Conservation (phyloP, 2,113 vertebrate species). For the Pelodiscus sinensis region DNA sequence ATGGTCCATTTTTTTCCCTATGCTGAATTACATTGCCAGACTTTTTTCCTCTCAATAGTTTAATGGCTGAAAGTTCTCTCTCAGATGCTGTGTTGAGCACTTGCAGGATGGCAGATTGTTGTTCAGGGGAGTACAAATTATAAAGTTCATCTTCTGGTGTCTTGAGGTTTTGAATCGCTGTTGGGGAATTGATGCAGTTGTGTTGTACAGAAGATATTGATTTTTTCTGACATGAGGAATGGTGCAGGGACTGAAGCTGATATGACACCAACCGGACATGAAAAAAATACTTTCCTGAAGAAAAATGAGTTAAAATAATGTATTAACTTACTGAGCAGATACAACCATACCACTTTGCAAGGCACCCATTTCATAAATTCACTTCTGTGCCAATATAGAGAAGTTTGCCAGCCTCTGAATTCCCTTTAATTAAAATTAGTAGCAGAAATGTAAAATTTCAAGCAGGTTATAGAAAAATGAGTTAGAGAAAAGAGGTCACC, state of each 20-base stretch:
- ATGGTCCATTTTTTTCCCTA: conserved; percentile 78
- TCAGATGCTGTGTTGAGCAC: conserved; percentile 77
- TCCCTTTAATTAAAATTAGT: not conserved
- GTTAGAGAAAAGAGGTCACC: not conserved
- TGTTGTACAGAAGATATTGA: conserved; percentile 54
- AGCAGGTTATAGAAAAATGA: not conserved
- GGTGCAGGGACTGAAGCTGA: conserved; percentile 55
- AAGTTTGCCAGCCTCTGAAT: not conserved
- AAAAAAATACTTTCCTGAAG: conserved; percentile 52
- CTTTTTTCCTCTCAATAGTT: conserved; percentile 80
- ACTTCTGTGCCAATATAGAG: not conserved
- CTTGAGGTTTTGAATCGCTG: not conserved
- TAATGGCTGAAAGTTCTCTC: conserved; percentile 75
- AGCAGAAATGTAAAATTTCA: not conserved
- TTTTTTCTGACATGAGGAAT: conserved; percentile 77
- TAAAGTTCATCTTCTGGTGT: conserved; percentile 66
- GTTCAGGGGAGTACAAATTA: conserved; percentile 73
- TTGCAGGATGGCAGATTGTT: conserved; percentile 76
- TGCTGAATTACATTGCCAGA: conserved; percentile 69
- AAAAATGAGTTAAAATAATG: not conserved
- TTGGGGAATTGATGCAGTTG: conserved; percentile 11
- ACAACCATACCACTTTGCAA: not conserved
- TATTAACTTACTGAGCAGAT: not conserved
- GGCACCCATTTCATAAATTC: not conserved
- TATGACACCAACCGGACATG: not conserved